Evolutionary conservation across 2,888 invertebrate species (phyloP).

Genomic region (Synergus gifuensis): DNA sequence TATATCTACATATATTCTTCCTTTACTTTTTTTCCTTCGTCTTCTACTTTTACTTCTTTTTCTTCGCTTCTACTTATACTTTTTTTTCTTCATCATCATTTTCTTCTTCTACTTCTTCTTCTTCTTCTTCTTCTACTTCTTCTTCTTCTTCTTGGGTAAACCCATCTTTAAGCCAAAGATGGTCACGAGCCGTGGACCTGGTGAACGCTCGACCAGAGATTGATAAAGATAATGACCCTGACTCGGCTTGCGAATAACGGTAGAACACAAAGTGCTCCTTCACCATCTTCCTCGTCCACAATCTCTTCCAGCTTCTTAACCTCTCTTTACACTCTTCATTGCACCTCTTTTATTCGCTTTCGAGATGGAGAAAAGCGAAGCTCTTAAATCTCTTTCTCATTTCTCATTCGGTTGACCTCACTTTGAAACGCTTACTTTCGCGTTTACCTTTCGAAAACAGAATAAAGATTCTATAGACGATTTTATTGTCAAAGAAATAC

Average conservation of each 20-base stretch:
- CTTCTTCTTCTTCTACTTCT: conserved; percentile 26
- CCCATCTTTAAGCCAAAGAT: conserved; percentile 64
- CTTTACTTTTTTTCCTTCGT: no score
- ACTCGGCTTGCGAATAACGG: conserved; percentile 60
- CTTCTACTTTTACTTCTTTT: no score
- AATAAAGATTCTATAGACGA: neutral
- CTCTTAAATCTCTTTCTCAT: neutral
- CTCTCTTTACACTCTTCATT: conserved; percentile 25
- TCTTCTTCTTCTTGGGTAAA: conserved; percentile 54
- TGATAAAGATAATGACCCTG: conserved; percentile 71
- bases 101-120: neutral
- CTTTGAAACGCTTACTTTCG: neutral
- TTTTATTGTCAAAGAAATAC: no score
- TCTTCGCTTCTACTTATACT: no score
- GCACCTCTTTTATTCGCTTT: conserved; percentile 16
- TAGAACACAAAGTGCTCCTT: conserved; percentile 53
- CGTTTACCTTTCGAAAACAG: neutral
- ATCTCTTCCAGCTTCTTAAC: conserved; percentile 26
- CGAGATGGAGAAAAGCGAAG: neutral
- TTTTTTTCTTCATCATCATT: neutral
- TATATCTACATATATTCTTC: no score
- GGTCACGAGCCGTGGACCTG: conserved; percentile 64
- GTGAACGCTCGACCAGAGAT: conserved; percentile 63
- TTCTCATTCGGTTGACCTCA: neutral
- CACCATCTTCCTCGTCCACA: conserved; percentile 8